Base-by-base conservation (phyloP, 1,140 invertebrate species). In the Gonioctena quinquepunctata region DNA sequence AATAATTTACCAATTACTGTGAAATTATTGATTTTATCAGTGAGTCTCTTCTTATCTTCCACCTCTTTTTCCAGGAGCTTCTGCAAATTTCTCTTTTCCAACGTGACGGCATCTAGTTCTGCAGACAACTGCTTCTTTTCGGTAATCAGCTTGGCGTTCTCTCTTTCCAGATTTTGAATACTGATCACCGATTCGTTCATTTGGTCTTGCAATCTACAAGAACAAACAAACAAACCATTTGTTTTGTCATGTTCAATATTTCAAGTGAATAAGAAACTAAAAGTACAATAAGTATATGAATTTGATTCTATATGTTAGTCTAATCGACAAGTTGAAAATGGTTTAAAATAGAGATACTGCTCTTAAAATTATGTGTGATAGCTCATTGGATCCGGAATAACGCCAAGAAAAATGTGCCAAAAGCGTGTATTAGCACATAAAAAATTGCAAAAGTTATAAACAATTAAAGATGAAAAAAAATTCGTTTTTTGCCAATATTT, bases 51-150 rank as follows among this genome's bases (percentile, higher is more conserved):
- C 60, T 88, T 90, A 62, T 90, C 88, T 57, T 90, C 85, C 1
- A 88, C 81, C 25, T 85, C 82, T 49, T 80, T 83, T 77, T 92
- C 88, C 19, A 93, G 79, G 54, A 89, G 84, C 13, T 85, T 83
- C 70, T 87, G 83, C 22, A 87, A 78, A 66, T 83, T 84, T 21
- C 80, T 80, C 73, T 86, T 88, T 76, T 88, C 86, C 21, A 83
- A 75, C 70, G 76, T 84, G 8, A 84, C 76, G 4, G 81, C 78
- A 75, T 88, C 86, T 28, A 87, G 76, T 76, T 88, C 84, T n/a
- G 83, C 81, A 71, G 78, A 75, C 3, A 86, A 73, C 77, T 87
- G 83, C 71, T 86, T 80, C 48, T 84, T 83, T 27, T 83, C 83
- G 68, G 83, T 76, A 71, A 82, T 85, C 48, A 86, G 79, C 19